Percentiles rank a stretch among this genome's conserved stretches.
phyloP scores from a whole-genome alignment of 2,797 vertebrate species.

The Myoxocephalus aenaeus region DNA sequence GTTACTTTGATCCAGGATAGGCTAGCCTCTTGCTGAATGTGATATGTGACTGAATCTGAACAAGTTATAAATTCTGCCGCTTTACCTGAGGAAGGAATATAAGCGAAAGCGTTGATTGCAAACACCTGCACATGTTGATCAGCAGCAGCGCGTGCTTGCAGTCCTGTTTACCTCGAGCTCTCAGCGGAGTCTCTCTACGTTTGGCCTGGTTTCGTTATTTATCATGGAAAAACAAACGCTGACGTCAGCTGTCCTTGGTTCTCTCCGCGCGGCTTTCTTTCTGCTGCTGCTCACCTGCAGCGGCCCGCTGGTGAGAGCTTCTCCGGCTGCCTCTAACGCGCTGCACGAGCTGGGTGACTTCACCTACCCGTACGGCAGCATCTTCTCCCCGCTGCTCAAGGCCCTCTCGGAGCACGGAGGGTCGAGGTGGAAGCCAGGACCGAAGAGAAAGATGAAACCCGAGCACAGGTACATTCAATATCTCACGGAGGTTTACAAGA shows the following conservation, averaged over 20 bases:
- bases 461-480: slow-evolving; percentile 90
- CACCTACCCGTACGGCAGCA: slow-evolving; percentile 67
- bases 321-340: slow-evolving; percentile 37
- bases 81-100: slow-evolving; percentile 14
- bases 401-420: slow-evolving; percentile 83
- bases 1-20: too few species aligned
- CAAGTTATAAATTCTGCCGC: not conserved
- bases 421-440: slow-evolving; percentile 69
- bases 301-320: slow-evolving; percentile 18
- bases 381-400: slow-evolving; percentile 87
- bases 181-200: slow-evolving; percentile 37
- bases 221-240: slow-evolving; percentile 69
- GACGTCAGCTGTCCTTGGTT: slow-evolving; percentile 45
- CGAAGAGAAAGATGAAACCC: slow-evolving; percentile 78
- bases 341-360: slow-evolving; percentile 50
- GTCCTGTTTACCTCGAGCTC: slow-evolving; percentile 49
- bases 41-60: not conserved
- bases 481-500: slow-evolving; percentile 92
- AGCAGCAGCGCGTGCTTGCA: slow-evolving; percentile 63
- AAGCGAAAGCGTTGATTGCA: slow-evolving; percentile 72
- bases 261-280: slow-evolving; percentile 45
- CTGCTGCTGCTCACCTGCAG: slow-evolving; percentile 60
- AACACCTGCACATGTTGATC: slow-evolving; percentile 76
- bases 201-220: slow-evolving; percentile 46
- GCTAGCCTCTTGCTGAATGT: not conserved